A percentile compares a stretch with the other conserved stretches of the same genome.
Evolutionary conservation across 2,797 vertebrate species (phyloP).

Genomic region (Oryzias sinensis): DNA sequence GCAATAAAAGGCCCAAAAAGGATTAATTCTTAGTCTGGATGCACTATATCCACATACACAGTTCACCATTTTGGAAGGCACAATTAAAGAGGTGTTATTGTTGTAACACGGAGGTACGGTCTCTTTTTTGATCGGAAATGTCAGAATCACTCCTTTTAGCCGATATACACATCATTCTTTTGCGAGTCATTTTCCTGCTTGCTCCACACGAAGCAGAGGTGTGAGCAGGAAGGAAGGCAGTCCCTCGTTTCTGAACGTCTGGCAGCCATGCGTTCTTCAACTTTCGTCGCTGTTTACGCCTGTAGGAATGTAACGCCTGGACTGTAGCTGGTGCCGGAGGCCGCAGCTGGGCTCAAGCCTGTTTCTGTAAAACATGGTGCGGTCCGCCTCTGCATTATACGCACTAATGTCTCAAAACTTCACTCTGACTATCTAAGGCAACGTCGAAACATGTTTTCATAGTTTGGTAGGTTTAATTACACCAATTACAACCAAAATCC

Average conservation of each 20-base stretch:
- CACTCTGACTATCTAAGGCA: slow-evolving; percentile 21
- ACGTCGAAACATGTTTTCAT: not conserved
- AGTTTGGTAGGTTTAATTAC: not conserved
- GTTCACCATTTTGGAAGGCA: slow-evolving; percentile 38
- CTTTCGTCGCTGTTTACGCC: slow-evolving; percentile 9
- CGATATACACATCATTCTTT: slow-evolving; percentile 4
- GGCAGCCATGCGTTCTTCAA: slow-evolving; percentile 1
- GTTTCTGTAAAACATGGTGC: slow-evolving; percentile 45
- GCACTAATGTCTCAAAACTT: slow-evolving; percentile 12
- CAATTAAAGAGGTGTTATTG: slow-evolving; percentile 57
- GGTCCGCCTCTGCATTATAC: slow-evolving; percentile 60
- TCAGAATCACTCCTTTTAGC: slow-evolving; percentile 5
- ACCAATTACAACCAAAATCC: not conserved
- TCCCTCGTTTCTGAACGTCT: not conserved
- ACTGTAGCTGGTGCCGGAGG: slow-evolving; percentile 35
- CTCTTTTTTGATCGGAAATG: slow-evolving; percentile 35
- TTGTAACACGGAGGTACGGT: slow-evolving; percentile 57
- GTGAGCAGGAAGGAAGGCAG: slow-evolving; percentile 27
- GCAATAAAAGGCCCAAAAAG: slow-evolving; percentile 16
- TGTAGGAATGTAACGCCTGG: slow-evolving; percentile 26
- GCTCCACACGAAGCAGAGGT: slow-evolving; percentile 24
- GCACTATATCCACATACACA: slow-evolving; percentile 22
- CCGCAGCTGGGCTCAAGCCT: slow-evolving; percentile 36
- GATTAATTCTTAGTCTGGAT: slow-evolving; percentile 32
- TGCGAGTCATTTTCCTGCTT: slow-evolving; percentile 11